These are phyloP conservation scores for Atrina japonica DNA, from an alignment of 2,888 invertebrate genomes.

Conservation along the genomic window DNA sequence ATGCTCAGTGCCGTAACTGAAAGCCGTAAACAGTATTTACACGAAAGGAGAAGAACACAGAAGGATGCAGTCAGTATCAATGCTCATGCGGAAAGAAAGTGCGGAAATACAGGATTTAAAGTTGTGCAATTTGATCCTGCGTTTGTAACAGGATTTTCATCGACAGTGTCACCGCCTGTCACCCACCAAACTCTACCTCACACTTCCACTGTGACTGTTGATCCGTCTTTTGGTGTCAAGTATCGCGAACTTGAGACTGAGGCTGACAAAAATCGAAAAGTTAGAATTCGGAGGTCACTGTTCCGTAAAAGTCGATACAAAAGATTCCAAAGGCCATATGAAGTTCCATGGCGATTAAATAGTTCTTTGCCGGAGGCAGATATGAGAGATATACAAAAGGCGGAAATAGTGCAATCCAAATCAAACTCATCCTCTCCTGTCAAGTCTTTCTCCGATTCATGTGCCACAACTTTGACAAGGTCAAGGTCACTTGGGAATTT, in stretches of 20 bases:
- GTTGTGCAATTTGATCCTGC: constrained; percentile 69
- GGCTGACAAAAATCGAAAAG: constrained; percentile 43
- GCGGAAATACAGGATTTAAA: constrained; percentile 51
- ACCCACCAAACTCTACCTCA: constrained; percentile 38
- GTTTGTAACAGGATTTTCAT: constrained; percentile 66
- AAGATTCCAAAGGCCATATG: constrained; percentile 68
- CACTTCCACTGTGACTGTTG: background rate
- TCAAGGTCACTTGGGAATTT: constrained; percentile 76
- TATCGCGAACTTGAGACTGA: constrained; percentile 52
- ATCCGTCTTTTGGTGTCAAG: constrained; percentile 39
- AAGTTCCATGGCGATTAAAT: constrained; percentile 72
- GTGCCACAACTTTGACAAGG: constrained; percentile 58
- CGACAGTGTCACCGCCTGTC: constrained; percentile 14
- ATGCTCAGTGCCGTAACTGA: constrained; percentile 77
- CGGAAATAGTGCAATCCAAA: constrained; percentile 58
- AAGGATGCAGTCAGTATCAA: constrained; percentile 51
- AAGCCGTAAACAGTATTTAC: constrained; percentile 70
- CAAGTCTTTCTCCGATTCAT: constrained; percentile 51
- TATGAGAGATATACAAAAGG: constrained; percentile 46
- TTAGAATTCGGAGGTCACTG: constrained; percentile 51
- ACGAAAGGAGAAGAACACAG: constrained; percentile 62
- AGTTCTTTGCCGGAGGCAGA: constrained; percentile 66
- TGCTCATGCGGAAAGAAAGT: constrained; percentile 15
- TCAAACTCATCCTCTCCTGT: constrained; percentile 68
- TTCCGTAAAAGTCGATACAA: constrained; percentile 49